Percentiles rank a stretch among this genome's conserved stretches.
Evolutionary conservation across 1,140 invertebrate genomes (phyloP).

Genomic region (Dufourea novaeangliae): DNA sequence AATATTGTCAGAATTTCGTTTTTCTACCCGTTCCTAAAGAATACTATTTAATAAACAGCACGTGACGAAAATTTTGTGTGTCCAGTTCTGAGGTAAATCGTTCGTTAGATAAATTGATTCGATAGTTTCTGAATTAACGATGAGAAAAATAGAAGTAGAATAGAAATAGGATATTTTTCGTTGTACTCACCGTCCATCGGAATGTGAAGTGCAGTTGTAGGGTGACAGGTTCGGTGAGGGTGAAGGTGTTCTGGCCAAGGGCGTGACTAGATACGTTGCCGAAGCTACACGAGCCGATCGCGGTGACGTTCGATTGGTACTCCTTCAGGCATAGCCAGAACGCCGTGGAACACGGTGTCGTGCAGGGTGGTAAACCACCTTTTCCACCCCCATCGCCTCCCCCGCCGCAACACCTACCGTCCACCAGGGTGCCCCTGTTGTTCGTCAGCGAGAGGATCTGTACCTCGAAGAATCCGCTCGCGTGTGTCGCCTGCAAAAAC

Average conservation of each 20-base stretch:
- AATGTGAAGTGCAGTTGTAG: slow-evolving; percentile 93
- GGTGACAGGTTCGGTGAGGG: slow-evolving; percentile 90
- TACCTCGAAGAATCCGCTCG: slow-evolving; percentile 94
- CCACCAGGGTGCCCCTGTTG: slow-evolving; percentile 89
- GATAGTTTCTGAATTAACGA: too few species aligned
- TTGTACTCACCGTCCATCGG: slow-evolving; percentile 92
- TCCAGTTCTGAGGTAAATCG: too few species aligned
- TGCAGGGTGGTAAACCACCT: slow-evolving; percentile 76
- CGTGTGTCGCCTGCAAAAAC: slow-evolving; percentile 84
- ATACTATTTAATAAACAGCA: too few species aligned
- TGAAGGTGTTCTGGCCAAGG: slow-evolving; percentile 93
- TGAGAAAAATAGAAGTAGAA: too few species aligned
- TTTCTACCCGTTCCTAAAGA: too few species aligned
- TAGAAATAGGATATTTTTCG: slow-evolving; percentile 24
- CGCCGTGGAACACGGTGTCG: slow-evolving; percentile 89
- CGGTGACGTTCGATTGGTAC: slow-evolving; percentile 92
- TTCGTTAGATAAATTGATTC: too few species aligned
- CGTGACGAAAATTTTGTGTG: too few species aligned
- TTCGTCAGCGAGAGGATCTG: slow-evolving; percentile 95
- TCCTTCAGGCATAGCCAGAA: slow-evolving; percentile 95
- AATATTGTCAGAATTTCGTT: too few species aligned
- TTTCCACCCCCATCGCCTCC: slow-evolving; percentile 76
- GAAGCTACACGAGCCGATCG: slow-evolving; percentile 93
- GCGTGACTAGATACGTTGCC: slow-evolving; percentile 92
- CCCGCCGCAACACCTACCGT: slow-evolving; percentile 91